Evolutionary conservation across 2,797 vertebrate species (phyloP), one percentile per base, ranked within the genome.

Genomic region (Bucorvus abyssinicus): DNA sequence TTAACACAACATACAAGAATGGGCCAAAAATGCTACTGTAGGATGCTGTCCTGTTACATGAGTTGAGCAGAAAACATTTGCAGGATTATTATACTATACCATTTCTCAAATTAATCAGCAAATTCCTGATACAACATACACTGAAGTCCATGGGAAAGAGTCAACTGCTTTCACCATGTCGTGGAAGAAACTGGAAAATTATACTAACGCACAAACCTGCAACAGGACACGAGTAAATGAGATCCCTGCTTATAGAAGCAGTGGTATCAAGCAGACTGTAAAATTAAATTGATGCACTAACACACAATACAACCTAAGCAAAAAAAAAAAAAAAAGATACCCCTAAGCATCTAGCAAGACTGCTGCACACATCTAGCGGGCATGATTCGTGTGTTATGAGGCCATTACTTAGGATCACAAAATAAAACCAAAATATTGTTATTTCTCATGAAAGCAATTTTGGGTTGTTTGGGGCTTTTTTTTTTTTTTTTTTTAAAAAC

Each of bases 21-120:
- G 27, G 89, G 84, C 67, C 92, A 91, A 93, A 90, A 93, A 27
- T 6, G 34, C 63, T 91, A 32, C 96, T 86, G 84, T 59, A 26
- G 50, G 87, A 61, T 45, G 45, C 89, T 77, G 79, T 75, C 68
- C 73, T 63, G n/a, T 84, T 68, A 71, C 60, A 44, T 2, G 22
- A 68, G 57, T 20, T 29, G 49, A 85, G 87, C 63, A 42, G 86
- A 94, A 94, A 87, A 68, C 30, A 84, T 87, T 91, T 85, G 76
- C 29, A 78, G 81, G 44, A 84, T 90, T 87, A 78, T 91, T 90
- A 82, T 57, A 77, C 26, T 49, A 82, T 10, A 36, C 19, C 26
- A 3, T 81, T 86, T 94, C 79, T 82, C 67, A 52, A 65, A 60
- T 84, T 73, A 50, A 55, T 63, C 74, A 69, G 70, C 16, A 59